Conservation (phyloP, 2,888 invertebrate genomes). For the Scaptomyza polygonia region DNA sequence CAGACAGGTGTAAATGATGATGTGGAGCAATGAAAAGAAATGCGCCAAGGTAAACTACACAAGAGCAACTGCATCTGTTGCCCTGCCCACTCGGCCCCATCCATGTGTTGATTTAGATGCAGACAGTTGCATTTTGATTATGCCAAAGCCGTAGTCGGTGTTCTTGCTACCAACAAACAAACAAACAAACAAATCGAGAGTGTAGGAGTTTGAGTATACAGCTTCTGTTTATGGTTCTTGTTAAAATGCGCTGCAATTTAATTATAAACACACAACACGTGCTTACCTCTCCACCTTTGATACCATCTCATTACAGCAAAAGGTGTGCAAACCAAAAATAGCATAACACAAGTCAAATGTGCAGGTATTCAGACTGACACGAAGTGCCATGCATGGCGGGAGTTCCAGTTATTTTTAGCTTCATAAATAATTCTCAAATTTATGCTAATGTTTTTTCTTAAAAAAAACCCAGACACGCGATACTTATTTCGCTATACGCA, state of each 20-base stretch:
- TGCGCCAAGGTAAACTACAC: slow-evolving; percentile 28
- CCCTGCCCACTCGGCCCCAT: slow-evolving; percentile 13
- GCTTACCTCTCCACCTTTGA: slow-evolving; percentile 36
- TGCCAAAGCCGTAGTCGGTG: slow-evolving; percentile 58
- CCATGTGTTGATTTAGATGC: slow-evolving; percentile 52
- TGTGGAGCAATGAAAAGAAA: slow-evolving; percentile 63
- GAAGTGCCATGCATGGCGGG: slow-evolving; percentile 9
- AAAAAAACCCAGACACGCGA: slow-evolving; percentile 56
- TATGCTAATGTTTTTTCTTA: slow-evolving; percentile 50
- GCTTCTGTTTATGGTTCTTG: slow-evolving; percentile 31
- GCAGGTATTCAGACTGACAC: slow-evolving; percentile 2
- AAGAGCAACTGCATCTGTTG: slow-evolving; percentile 1
- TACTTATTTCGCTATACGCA: slow-evolving; percentile 7
- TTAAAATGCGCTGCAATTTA: slow-evolving; percentile 68
- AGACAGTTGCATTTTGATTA: slow-evolving; percentile 73
- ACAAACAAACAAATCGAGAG: slow-evolving; percentile 9
- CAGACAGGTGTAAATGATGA: slow-evolving; percentile 73
- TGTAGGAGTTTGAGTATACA: slow-evolving; percentile 8
- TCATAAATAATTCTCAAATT: slow-evolving; percentile 43
- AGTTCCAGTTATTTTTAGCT: slow-evolving; percentile 5
- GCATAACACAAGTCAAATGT: slow-evolving; percentile 23
- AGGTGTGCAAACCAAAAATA: slow-evolving; percentile 71
- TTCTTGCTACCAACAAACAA: slow-evolving; percentile 19
- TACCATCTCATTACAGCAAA: slow-evolving; percentile 33
- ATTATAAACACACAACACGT: slow-evolving; percentile 76